Evolutionary conservation across 2,888 invertebrate species (phyloP).

Genomic region (Zaprionus lineosus): DNA sequence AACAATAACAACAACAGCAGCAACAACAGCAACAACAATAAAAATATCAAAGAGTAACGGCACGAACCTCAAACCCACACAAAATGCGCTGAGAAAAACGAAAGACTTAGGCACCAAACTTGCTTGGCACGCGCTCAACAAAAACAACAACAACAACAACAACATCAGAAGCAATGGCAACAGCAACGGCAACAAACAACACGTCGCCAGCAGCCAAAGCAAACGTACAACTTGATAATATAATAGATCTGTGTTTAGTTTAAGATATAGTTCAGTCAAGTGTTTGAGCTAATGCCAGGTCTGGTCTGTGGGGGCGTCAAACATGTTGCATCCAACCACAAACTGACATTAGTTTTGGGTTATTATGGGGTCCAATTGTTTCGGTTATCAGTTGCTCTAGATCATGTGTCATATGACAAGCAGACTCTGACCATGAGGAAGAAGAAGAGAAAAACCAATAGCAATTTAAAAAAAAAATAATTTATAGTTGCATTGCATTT

Average conservation of each 20-base stretch:
- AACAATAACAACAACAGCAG: slow-evolving; percentile 21
- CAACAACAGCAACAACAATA: slow-evolving; percentile 18
- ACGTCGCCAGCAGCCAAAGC: slow-evolving; percentile 44
- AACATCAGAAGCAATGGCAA: too few relatives aligned
- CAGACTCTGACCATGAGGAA: slow-evolving; percentile 2
- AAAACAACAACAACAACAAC: slow-evolving; percentile 1
- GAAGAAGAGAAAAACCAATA: not conserved
- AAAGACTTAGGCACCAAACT: slow-evolving; percentile 59
- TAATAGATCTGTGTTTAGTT: slow-evolving; percentile 37
- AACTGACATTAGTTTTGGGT: not conserved
- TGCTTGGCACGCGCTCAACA: slow-evolving; percentile 53
- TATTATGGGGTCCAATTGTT: slow-evolving; percentile 14
- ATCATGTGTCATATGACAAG: slow-evolving; percentile 16
- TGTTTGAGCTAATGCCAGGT: too few relatives aligned
- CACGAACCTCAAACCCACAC: slow-evolving; percentile 49
- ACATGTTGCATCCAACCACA: slow-evolving; percentile 46
- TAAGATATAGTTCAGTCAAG: slow-evolving; percentile 12
- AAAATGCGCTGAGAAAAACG: slow-evolving; percentile 52
- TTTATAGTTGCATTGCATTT: too few relatives aligned
- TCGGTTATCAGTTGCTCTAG: slow-evolving; percentile 23
- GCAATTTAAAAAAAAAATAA: too few relatives aligned
- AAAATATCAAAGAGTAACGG: slow-evolving; percentile 29
- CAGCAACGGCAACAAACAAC: slow-evolving; percentile 27
- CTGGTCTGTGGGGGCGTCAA: slow-evolving; percentile 54
- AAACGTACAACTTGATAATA: slow-evolving; percentile 54